Conservation (phyloP, 2,888 invertebrate species). For the Oscheius myriophilus region DNA sequence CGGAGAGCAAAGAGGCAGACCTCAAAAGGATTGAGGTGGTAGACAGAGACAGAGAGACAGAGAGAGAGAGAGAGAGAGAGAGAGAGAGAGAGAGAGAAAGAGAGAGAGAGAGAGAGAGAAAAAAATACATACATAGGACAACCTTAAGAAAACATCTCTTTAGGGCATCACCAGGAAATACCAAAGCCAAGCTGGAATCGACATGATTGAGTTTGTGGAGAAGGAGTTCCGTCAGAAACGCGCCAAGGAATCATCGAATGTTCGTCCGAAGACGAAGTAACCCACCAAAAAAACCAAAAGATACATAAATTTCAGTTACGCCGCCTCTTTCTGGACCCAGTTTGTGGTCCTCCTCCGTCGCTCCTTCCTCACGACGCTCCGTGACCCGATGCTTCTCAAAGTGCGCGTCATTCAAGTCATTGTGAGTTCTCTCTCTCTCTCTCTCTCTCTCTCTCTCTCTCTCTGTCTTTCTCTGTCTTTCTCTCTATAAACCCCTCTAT, state of each 20-base stretch:
- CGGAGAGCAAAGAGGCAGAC: constrained; percentile 50
- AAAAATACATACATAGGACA: not conserved
- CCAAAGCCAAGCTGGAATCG: not conserved
- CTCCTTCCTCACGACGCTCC: constrained; percentile 86
- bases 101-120: constrained; percentile 3
- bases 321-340: constrained; percentile 87
- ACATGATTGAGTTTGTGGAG: not conserved
- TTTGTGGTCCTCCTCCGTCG: constrained; percentile 89
- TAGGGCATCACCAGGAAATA: not conserved
- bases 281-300: not conserved
- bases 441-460: not conserved
- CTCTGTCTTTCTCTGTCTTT: not conserved
- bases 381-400: constrained; percentile 89
- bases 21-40: constrained; percentile 38
- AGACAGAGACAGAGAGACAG: not conserved
- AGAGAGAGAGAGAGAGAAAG: constrained; percentile 19
- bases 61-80: constrained; percentile 44
- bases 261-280: constrained; percentile 1
- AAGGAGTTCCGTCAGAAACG: not conserved
- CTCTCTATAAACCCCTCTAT: not conserved
- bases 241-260: constrained; percentile 3
- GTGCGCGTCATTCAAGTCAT: constrained; percentile 86
- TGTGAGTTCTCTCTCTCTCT: constrained; percentile 75
- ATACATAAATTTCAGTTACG: constrained; percentile 75
- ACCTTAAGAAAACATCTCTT: not conserved